Evolutionary conservation across 2,797 vertebrate genomes (phyloP).

Genomic region (Megaceryle alcyon): DNA sequence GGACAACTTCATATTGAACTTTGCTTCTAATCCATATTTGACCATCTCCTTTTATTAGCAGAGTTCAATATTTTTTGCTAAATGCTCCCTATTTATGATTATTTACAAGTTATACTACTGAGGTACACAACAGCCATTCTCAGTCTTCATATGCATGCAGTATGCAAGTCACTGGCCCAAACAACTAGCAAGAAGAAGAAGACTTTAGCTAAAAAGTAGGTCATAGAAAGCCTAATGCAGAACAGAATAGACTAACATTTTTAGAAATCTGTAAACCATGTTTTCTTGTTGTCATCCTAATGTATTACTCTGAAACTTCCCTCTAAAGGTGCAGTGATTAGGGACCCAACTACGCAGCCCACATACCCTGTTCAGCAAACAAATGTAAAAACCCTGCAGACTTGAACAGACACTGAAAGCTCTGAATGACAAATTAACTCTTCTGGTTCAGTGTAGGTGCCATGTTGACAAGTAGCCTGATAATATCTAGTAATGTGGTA

Average conservation of each 20-base stretch:
- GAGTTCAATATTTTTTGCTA: neutral
- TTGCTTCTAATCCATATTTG: neutral
- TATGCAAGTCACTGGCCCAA: neutral
- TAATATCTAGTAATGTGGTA: neutral
- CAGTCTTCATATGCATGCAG: neutral
- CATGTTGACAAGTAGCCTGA: neutral
- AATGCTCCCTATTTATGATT: neutral
- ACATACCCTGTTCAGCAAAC: neutral
- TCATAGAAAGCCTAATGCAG: neutral
- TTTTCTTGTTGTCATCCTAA: neutral
- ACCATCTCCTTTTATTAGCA: neutral
- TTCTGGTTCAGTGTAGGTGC: neutral
- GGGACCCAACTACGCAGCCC: neutral
- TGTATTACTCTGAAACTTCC: neutral
- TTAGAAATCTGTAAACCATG: neutral
- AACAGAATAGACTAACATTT: neutral
- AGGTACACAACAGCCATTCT: neutral
- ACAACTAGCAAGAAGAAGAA: neutral
- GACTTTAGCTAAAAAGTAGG: neutral
- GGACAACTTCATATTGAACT: neutral
- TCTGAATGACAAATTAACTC: neutral
- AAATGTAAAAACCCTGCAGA: neutral
- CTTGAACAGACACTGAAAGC: neutral
- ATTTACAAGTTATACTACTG: neutral
- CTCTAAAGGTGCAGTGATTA: neutral